Conservation (phyloP, 2,797 vertebrate species). For the Chaetophractus vellerosus region DNA sequence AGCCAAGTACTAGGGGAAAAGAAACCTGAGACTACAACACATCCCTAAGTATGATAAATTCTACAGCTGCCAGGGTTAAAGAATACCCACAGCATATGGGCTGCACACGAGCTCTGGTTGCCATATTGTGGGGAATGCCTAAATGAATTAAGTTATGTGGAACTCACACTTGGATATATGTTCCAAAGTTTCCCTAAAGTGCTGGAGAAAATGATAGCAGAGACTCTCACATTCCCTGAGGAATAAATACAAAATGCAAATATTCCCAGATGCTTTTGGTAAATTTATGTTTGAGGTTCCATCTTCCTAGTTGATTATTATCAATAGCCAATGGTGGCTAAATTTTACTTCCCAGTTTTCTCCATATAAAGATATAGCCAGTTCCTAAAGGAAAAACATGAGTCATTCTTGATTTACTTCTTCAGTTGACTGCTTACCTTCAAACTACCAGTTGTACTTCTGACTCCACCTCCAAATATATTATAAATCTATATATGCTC, state of each 20-base stretch:
- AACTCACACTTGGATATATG: conserved; percentile 16
- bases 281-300: background rate
- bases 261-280: background rate
- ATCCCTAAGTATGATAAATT: conserved; percentile 13
- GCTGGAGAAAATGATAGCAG: conserved; percentile 27
- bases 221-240: background rate
- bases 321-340: background rate
- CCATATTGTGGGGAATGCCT: background rate
- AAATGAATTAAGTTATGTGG: background rate
- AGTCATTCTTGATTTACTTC: background rate
- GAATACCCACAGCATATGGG: background rate
- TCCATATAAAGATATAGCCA: background rate
- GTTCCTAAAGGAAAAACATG: conserved; percentile 23
- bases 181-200: conserved; percentile 47
- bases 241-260: conserved; percentile 30
- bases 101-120: background rate
- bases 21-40: background rate
- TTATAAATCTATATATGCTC: background rate
- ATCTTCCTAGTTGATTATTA: background rate
- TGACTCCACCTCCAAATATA: background rate
- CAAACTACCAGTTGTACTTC: background rate
- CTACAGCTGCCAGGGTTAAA: background rate
- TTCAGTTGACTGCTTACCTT: background rate
- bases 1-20: background rate
- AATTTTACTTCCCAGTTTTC: conserved; percentile 2